Evolutionary conservation across 2,797 vertebrate genomes (phyloP), one percentile per base, ranked within the genome.

Genomic region (Falco peregrinus): DNA sequence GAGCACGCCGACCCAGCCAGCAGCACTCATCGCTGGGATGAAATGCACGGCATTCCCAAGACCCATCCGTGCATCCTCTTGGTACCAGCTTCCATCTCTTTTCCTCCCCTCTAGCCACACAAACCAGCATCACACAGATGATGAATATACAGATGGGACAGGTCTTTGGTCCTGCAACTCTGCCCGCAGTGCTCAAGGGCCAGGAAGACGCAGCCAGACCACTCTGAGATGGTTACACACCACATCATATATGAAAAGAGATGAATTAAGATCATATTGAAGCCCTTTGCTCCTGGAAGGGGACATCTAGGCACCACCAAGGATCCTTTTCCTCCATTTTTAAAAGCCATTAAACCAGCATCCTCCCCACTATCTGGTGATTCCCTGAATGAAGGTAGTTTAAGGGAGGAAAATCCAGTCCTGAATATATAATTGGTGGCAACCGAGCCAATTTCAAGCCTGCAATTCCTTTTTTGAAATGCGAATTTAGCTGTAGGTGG

Each of bases 21-120:
- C 61, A 22, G 25, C 31, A 13, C 26, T 67, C 6, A 0, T 16
- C 4, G 3, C 20, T 33, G 13, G 43, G 59, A 45, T 24, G 43
- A 26, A 17, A 11, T 1, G 26, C 10, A 0, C 8, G 45, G 22
- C 4, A 0, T 33, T 41, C 77, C 50, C 43, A 47, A 28, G 13
- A 56, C 15, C 41, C 16, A 6, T 16, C 20, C 18, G 21, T 17
- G 37, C 43, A 31, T 57, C 65, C 14, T 57, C 37, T 11, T 41
- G 29, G 43, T 41, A 63, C 28, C 54, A 13, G 48, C 10, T 63
- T 57, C 54, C 43, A 29, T 35, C 43, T 28, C 65, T 21, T 56
- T 39, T 68, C 48, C 37, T 68, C 37, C 65, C 11, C 41, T 50
- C 29, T 61, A 29, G 20, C 37, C 18, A 16, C 33, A 41, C 25